These are phyloP conservation scores for Cheiracanthium punctorium DNA, from an alignment of 2,888 invertebrate species.

Conservation along the genomic window DNA sequence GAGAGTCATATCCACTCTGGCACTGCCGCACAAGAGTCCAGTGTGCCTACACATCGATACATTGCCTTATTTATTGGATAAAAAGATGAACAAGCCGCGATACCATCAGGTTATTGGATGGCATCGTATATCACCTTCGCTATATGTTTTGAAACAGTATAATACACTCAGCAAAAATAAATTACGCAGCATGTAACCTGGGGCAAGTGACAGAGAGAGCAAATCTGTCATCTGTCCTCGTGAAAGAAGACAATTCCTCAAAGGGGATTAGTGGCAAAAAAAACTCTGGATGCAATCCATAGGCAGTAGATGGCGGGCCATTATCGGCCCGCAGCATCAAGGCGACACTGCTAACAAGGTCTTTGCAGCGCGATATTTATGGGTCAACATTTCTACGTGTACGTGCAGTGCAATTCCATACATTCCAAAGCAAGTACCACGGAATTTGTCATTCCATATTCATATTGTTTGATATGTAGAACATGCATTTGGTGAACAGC, in stretches of 20 bases:
- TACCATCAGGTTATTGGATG: neutral
- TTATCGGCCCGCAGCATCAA: neutral
- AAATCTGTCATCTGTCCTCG: neutral
- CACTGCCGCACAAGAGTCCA: too few relatives aligned
- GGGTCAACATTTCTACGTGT: constrained; percentile 17
- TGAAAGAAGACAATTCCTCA: neutral
- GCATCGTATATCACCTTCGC: neutral
- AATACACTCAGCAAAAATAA: neutral
- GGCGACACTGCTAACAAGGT: neutral
- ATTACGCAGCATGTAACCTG: neutral
- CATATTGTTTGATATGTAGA: too few relatives aligned
- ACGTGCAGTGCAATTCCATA: too few relatives aligned
- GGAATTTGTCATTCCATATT: too few relatives aligned
- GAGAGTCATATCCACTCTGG: too few relatives aligned
- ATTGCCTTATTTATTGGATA: neutral
- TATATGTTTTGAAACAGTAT: neutral
- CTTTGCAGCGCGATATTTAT: constrained; percentile 9
- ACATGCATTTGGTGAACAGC: too few relatives aligned
- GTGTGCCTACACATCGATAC: too few relatives aligned
- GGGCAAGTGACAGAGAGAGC: neutral
- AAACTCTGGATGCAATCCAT: neutral
- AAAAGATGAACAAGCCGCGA: neutral
- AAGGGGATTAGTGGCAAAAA: neutral
- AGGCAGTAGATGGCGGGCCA: neutral
- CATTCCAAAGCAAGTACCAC: too few relatives aligned